Evolutionary conservation across 2,113 vertebrate species (phyloP).

Genomic region (Pleuronectes platessa): DNA sequence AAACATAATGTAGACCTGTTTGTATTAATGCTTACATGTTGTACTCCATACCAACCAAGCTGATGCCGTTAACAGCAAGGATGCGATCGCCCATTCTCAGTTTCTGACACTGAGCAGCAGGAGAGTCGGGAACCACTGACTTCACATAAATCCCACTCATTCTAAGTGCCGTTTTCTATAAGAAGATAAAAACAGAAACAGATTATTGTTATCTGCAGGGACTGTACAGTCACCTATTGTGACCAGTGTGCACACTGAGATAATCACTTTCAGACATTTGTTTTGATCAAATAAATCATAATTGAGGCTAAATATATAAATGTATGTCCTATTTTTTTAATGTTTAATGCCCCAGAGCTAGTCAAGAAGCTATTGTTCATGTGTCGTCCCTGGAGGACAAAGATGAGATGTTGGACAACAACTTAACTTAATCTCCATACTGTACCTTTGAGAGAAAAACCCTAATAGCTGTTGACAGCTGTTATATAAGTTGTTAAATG

Average conservation of each 20-base stretch:
- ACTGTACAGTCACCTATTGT: no score
- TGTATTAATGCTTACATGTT: constrained; percentile 64
- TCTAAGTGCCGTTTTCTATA: constrained; percentile 76
- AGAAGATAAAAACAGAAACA: neutral
- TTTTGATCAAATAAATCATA: no score
- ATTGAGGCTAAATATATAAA: no score
- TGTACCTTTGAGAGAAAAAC: no score
- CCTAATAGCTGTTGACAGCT: no score
- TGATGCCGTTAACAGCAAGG: constrained; percentile 84
- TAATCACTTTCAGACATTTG: neutral
- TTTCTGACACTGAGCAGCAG: constrained; percentile 75
- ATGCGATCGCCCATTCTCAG: constrained; percentile 81
- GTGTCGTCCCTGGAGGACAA: no score
- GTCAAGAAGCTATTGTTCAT: no score
- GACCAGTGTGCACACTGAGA: neutral
- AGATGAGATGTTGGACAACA: no score
- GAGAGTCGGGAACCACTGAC: constrained; percentile 82
- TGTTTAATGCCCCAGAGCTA: no score
- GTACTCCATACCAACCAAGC: constrained; percentile 83
- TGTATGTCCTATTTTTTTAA: no score
- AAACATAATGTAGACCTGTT: neutral
- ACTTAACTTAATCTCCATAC: no score
- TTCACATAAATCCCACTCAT: constrained; percentile 84
- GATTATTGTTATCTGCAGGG: neutral
- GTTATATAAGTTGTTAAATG: no score